Evolutionary conservation across 2,888 invertebrate species (phyloP).

Genomic region (Erebia aethiops): DNA sequence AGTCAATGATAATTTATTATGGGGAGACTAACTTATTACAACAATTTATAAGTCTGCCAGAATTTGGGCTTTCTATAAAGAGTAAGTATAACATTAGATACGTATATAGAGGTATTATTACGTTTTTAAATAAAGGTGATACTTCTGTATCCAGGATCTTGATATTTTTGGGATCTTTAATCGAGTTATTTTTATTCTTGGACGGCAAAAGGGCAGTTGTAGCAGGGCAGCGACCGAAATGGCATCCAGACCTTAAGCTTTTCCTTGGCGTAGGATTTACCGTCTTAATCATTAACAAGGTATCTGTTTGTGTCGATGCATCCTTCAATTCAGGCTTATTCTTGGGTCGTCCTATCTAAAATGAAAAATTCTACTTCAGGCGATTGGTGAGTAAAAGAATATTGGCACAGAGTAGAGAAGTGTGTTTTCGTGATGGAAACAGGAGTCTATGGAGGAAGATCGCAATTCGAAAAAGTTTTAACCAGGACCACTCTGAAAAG

Average conservation of each 20-base stretch:
- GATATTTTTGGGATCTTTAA: neutral
- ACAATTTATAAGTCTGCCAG: too few species aligned
- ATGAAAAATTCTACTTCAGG: neutral
- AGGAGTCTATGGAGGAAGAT: too few species aligned
- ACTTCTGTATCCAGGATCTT: conserved; percentile 5
- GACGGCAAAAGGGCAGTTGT: conserved; percentile 18
- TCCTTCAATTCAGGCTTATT: conserved; percentile 23
- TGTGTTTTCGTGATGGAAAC: too few species aligned
- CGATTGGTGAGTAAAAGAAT: too few species aligned
- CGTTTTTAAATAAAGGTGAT: conserved; percentile 37
- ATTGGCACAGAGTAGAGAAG: too few species aligned
- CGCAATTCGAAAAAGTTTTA: too few species aligned
- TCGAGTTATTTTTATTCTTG: conserved; percentile 12
- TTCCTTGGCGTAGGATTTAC: conserved; percentile 2
- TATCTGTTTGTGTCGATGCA: conserved; percentile 33
- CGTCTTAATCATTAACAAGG: neutral
- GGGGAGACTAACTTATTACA: too few species aligned
- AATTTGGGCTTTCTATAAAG: too few species aligned
- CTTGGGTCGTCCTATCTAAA: neutral
- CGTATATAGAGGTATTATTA: conserved; percentile 20
- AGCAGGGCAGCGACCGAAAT: conserved; percentile 10
- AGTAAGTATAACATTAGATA: too few species aligned
- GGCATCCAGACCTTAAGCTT: neutral
- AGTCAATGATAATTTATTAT: too few species aligned
- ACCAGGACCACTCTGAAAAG: too few species aligned